Base-by-base conservation (phyloP, 2,888 invertebrate species). In the Nephrotoma guestfalica region DNA sequence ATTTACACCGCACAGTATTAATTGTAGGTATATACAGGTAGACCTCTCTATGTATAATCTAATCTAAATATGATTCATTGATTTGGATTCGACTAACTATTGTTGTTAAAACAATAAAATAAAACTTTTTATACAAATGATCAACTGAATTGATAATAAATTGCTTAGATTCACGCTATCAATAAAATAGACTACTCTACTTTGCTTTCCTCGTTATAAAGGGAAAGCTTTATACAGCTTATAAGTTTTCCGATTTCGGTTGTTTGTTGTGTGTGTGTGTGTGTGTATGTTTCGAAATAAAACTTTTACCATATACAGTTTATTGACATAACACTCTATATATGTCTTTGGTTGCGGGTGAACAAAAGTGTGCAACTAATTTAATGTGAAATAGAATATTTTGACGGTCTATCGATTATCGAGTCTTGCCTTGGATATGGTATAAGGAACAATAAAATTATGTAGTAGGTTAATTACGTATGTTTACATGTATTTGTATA, bases 121-220 rank as follows among this genome's bases (percentile, higher is more conserved):
- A 71, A 30, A 71, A 71, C 71, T 71, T 71, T 71, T 71, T 30
- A 18, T 71, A 71, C 7, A 71, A 71, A 71, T 71, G 84, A 84
- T 41, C 84, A 84, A 84, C 42, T 41, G 84, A 84, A 84, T 84
- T 84, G 41, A 84, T 84, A 84, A 41, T 84, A 84, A 84, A 84
- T 84, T 84, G 84, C 15, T 41, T 84, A 41, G n/a, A 42, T 84
- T 84, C 84, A 84, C 84, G 84, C 84, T 71, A 71, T 30, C 71
- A 71, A 71, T 71, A 71, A 71, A 71, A 71, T 30, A 71, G 18
- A 30, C 2, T 30, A 57, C 51, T 30, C 9, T 71, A 18, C 57
- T 57, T 18, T 57, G 18, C 11, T 57, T 18, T 30, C 30, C 30
- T 30, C 2, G 2, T 3, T 57, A 57, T 57, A 71, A 0, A 71